Conservation (phyloP, 2,888 invertebrate genomes). For the Ochropleura leucogaster region DNA sequence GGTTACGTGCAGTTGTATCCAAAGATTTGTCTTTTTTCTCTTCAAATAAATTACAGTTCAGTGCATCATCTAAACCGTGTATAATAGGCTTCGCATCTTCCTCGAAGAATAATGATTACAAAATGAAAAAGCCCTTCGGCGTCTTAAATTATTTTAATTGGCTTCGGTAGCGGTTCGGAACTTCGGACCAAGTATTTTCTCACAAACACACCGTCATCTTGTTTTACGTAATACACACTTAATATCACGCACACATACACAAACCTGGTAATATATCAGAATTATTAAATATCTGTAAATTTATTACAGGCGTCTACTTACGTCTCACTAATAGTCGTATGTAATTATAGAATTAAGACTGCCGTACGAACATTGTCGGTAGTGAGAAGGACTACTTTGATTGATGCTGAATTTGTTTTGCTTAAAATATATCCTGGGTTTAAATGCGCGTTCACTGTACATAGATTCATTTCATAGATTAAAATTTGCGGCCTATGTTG, state of each 20-base stretch:
- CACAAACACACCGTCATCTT: slow-evolving; percentile 71
- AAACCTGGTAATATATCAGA: slow-evolving; percentile 67
- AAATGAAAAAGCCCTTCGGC: slow-evolving; percentile 89
- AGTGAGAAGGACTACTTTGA: slow-evolving; percentile 46
- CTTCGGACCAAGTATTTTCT: slow-evolving; percentile 74
- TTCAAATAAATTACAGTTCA: slow-evolving; percentile 84
- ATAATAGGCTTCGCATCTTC: slow-evolving; percentile 87
- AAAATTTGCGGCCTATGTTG: slow-evolving; percentile 5
- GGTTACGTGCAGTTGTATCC: slow-evolving; percentile 63
- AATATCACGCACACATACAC: slow-evolving; percentile 65
- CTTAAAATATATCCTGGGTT: slow-evolving; percentile 34
- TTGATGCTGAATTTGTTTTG: slow-evolving; percentile 43
- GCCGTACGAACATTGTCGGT: slow-evolving; percentile 51
- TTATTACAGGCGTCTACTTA: slow-evolving; percentile 69
- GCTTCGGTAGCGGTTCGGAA: slow-evolving; percentile 88
- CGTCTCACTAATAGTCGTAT: slow-evolving; percentile 64
- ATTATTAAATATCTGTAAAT: slow-evolving; percentile 72
- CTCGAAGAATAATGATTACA: slow-evolving; percentile 88
- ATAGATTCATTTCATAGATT: slow-evolving; percentile 36
- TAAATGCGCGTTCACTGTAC: slow-evolving; percentile 7
- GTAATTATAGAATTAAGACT: slow-evolving; percentile 65
- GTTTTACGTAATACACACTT: slow-evolving; percentile 69
- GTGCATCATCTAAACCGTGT: slow-evolving; percentile 86
- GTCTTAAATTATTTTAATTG: slow-evolving; percentile 91
- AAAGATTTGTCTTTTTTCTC: slow-evolving; percentile 65